phyloP scores from a whole-genome alignment of 1,140 invertebrate genomes.

The Sitobion miscanthi region DNA sequence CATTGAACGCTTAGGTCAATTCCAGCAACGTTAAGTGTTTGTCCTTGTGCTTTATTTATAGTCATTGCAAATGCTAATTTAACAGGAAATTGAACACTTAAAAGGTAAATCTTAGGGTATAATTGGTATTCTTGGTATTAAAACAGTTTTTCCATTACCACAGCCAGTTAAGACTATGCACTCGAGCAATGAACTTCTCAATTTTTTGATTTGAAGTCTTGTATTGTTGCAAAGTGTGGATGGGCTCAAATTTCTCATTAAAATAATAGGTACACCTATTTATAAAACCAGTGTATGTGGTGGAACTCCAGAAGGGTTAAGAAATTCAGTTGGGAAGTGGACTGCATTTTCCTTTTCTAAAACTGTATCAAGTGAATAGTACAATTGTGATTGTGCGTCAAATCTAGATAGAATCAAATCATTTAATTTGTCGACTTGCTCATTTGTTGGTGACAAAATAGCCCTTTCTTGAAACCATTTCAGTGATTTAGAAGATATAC shows the following conservation, averaged over 20 bases:
- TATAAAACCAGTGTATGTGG: not conserved
- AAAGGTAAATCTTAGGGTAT: not conserved
- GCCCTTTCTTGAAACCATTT: too few relatives aligned
- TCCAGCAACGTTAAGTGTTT: not conserved
- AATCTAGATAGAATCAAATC: not conserved
- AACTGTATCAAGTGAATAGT: not conserved
- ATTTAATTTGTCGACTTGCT: too few relatives aligned
- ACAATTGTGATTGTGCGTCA: not conserved
- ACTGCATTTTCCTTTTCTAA: too few relatives aligned
- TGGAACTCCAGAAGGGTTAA: too few relatives aligned
- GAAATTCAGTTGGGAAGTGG: too few relatives aligned
- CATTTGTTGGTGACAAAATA: too few relatives aligned
- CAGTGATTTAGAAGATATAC: too few relatives aligned
- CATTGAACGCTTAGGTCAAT: not conserved
- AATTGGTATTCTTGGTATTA: not conserved
- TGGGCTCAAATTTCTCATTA: not conserved
- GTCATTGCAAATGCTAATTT: not conserved
- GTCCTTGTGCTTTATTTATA: not conserved
- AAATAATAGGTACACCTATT: not conserved
- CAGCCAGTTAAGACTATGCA: not conserved
- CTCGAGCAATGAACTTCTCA: not conserved
- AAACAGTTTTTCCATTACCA: not conserved
- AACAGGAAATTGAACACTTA: not conserved
- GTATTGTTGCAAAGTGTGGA: not conserved
- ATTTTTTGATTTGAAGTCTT: constrained; percentile 2